These are phyloP conservation scores for Gouania willdenowi DNA, from an alignment of 2,797 vertebrate genomes.

Conservation along the genomic window DNA sequence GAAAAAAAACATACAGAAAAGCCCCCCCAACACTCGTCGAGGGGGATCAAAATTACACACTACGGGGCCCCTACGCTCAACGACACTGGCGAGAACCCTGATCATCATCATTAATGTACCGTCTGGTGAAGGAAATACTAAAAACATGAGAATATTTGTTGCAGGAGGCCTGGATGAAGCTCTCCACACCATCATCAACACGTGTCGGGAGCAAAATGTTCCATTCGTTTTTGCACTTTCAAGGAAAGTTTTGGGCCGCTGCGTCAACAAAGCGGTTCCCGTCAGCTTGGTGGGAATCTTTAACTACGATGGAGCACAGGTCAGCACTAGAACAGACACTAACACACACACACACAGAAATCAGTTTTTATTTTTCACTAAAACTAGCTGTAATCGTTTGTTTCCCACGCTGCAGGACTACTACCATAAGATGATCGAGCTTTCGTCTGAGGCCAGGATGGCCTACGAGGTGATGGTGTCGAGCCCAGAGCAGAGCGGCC, in stretches of 20 bases:
- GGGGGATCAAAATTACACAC: too few relatives aligned
- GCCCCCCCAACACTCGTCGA: too few relatives aligned
- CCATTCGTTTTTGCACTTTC: constrained; percentile 95
- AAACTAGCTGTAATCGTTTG: not conserved
- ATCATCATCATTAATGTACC: too few relatives aligned
- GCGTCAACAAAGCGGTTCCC: constrained; percentile 91
- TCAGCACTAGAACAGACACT: constrained; percentile 55
- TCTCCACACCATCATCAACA: constrained; percentile 89
- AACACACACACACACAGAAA: too few relatives aligned
- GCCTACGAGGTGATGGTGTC: constrained; percentile 87
- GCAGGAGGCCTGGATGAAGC: constrained; percentile 94
- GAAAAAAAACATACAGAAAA: too few relatives aligned
- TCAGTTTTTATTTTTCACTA: too few relatives aligned
- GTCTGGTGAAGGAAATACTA: too few relatives aligned
- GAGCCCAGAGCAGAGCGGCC: constrained; percentile 54
- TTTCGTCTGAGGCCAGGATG: constrained; percentile 86
- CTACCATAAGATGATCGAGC: constrained; percentile 93
- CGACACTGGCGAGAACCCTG: too few relatives aligned
- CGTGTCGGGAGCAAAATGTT: constrained; percentile 87
- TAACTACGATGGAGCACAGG: constrained; percentile 97
- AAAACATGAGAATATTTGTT: too few relatives aligned
- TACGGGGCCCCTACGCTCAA: too few relatives aligned
- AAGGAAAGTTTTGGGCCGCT: constrained; percentile 89
- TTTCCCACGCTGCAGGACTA: constrained; percentile 80
- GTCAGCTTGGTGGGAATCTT: constrained; percentile 97